These are phyloP conservation scores for Volucella inflata DNA, from an alignment of 2,888 invertebrate genomes.

Conservation along the genomic window DNA sequence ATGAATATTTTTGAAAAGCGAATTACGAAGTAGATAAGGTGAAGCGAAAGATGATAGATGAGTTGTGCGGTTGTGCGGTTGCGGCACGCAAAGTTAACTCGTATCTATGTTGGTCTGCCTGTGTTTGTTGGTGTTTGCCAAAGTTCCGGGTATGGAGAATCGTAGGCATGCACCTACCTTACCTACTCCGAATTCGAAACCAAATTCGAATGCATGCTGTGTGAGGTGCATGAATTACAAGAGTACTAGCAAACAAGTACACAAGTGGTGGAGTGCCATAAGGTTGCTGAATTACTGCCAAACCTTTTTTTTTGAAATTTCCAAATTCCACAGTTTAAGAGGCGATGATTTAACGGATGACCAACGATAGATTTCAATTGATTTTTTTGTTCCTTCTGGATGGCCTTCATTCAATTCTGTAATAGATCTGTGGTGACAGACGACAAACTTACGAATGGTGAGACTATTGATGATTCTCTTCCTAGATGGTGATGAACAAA, in stretches of 20 bases:
- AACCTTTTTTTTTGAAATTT: slow-evolving; percentile 44
- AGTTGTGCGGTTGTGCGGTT: slow-evolving; percentile 48
- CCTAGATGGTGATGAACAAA: slow-evolving; percentile 40
- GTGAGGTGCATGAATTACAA: slow-evolving; percentile 54
- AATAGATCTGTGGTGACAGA: slow-evolving; percentile 13
- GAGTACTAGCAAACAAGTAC: neutral
- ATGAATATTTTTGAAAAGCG: slow-evolving; percentile 65
- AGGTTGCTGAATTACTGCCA: slow-evolving; percentile 35
- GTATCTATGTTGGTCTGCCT: neutral
- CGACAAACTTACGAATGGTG: neutral
- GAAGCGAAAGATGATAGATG: slow-evolving; percentile 70
- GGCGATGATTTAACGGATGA: too few relatives aligned
- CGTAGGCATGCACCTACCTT: slow-evolving; percentile 10
- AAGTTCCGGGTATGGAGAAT: slow-evolving; percentile 67
- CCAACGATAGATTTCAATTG: slow-evolving; percentile 2
- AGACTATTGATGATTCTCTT: slow-evolving; percentile 1
- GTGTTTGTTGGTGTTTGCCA: slow-evolving; percentile 42
- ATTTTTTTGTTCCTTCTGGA: slow-evolving; percentile 4
- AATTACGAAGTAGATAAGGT: slow-evolving; percentile 59
- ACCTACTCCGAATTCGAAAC: too few relatives aligned
- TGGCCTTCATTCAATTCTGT: slow-evolving; percentile 7
- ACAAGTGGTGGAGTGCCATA: slow-evolving; percentile 22
- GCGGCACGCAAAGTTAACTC: slow-evolving; percentile 27
- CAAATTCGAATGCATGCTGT: slow-evolving; percentile 34
- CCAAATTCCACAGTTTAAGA: too few relatives aligned